phyloP scores from a whole-genome alignment of 2,113 vertebrate genomes.

The Mastomys natalensis region DNA sequence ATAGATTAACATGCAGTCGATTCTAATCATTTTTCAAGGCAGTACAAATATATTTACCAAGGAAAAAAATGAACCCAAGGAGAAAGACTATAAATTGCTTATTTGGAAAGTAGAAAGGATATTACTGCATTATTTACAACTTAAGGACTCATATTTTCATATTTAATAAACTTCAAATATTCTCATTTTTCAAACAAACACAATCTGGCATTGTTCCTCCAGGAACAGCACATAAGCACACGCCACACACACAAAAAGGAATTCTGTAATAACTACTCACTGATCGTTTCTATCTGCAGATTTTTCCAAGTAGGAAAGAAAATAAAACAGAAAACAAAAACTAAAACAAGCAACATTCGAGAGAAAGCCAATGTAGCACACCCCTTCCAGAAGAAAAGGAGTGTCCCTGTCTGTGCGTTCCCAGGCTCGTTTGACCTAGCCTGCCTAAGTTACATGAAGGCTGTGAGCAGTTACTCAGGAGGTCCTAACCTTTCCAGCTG shows the following conservation, averaged over 20 bases:
- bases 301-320: conserved; percentile 37
- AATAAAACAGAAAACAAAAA: neutral
- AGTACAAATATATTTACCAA: conserved; percentile 51
- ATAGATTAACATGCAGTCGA: conserved; percentile 60
- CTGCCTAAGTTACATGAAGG: conserved; percentile 54
- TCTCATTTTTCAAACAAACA: conserved; percentile 73
- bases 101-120: conserved; percentile 53
- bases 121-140: conserved; percentile 65
- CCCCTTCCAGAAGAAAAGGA: conserved; percentile 5
- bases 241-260: conserved; percentile 31
- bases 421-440: neutral
- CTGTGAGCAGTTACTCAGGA: neutral
- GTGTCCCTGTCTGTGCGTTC: neutral
- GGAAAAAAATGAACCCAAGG: conserved; percentile 39
- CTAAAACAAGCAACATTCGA: conserved; percentile 48
- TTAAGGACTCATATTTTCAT: conserved; percentile 69
- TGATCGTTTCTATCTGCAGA: conserved; percentile 54
- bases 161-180: conserved; percentile 71
- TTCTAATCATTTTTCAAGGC: conserved; percentile 69
- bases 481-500: neutral
- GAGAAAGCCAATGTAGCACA: neutral
- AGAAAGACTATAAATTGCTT: conserved; percentile 67
- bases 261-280: conserved; percentile 50
- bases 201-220: conserved; percentile 59
- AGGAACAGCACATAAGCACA: neutral